Conservation (phyloP, 2,113 vertebrate genomes). For the Oryctolagus cuniculus region DNA sequence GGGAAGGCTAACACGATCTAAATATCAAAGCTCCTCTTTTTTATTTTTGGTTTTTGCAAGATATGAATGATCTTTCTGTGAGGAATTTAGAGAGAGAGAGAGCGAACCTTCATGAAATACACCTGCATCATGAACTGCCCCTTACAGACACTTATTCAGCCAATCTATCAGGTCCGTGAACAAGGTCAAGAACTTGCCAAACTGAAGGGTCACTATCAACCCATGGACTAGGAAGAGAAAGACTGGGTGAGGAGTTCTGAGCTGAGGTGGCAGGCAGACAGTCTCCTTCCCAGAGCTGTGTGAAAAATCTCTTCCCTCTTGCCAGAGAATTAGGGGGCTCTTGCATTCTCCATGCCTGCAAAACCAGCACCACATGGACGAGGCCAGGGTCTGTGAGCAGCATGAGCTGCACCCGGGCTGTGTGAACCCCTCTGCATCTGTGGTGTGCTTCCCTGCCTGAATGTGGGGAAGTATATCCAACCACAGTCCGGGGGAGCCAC, state of each 20-base stretch:
- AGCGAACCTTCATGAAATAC: neutral
- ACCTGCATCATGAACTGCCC: conserved; percentile 22
- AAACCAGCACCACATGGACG: too few species aligned
- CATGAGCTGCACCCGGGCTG: too few species aligned
- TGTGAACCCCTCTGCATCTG: too few species aligned
- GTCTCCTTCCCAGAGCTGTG: neutral
- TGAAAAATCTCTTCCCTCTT: neutral
- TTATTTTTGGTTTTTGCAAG: conserved; percentile 23
- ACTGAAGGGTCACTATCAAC: conserved; percentile 65
- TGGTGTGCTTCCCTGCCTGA: too few species aligned
- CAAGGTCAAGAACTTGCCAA: conserved; percentile 25
- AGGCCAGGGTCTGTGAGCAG: too few species aligned
- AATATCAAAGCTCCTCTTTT: neutral
- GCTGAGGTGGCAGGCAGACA: neutral
- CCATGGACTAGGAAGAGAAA: conserved; percentile 46
- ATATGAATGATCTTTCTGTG: neutral
- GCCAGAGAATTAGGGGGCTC: neutral
- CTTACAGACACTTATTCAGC: conserved; percentile 49
- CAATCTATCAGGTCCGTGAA: neutral
- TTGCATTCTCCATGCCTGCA: too few species aligned
- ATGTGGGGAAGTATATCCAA: too few species aligned
- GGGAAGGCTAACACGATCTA: neutral
- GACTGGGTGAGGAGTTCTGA: neutral
- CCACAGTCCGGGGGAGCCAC: too few species aligned
- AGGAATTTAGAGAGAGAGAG: neutral